Evolutionary conservation across 2,888 invertebrate species (phyloP), one percentile per base, ranked within the genome.

Genomic region (Drosophila nigritarsus): DNA sequence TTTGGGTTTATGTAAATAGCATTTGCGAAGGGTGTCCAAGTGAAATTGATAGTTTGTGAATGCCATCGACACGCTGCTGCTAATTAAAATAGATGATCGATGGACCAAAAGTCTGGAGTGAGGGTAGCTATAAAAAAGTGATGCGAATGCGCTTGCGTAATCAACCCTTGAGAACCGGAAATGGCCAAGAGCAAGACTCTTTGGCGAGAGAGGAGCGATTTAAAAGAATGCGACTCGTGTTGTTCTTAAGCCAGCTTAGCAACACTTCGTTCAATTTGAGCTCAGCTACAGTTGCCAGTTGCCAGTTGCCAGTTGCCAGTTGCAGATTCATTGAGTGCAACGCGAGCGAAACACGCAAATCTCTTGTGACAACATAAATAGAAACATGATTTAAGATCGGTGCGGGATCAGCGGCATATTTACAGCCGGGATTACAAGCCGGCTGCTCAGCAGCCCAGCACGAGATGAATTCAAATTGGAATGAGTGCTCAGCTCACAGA

Each of bases 291-390:
- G 38, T 38, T 30, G 27, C 63, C 7, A 60, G 38, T 38, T 30
- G 27, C 63, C 7, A 11, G 11, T 40, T 36, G 15, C 34, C 5
- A 15, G 36, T 36, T 42, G 42, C 13, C 13, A 11, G 45, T 78
- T 71, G 65, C 59, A 73, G 66, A 67, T 70, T 66, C 48, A 70
- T 51, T 20, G 64, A 66, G 63, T 78, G 65, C 50, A 32, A 34
- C 11, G 91, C 86, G 63, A 66, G 65, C 78, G 49, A 45, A 30
- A 36, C 15, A 91, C 86, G 82, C 84, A 92, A 91, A 89, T 92
- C 91, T 87, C 83, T 80, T 92, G 84, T 87, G 90, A 89, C 92
- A 92, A 92, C 89, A 91, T 91, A 91, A 92, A 91, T 91, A 91
- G 89, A 85, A 91, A 89, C 92, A 91, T 91, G 90, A 91, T 91